Conservation (phyloP, 2,797 vertebrate species). For the Pseudochromis fuscus region DNA sequence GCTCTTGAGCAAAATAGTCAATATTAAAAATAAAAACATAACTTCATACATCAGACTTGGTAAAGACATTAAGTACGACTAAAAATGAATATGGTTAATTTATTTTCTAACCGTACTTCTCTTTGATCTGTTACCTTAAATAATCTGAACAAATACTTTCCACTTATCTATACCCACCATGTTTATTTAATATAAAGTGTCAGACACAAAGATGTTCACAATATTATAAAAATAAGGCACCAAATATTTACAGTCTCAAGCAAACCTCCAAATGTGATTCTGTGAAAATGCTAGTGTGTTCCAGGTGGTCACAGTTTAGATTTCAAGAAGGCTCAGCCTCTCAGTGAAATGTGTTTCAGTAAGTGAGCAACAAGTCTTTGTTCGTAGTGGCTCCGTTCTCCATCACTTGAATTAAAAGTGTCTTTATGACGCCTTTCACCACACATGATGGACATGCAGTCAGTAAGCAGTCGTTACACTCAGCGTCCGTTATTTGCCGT, state of each 20-base stretch:
- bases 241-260: conserved; percentile 61
- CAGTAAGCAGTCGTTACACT: background rate
- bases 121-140: conserved; percentile 58
- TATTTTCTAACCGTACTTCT: conserved; percentile 16
- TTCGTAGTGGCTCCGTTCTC: conserved; percentile 48
- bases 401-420: conserved; percentile 19
- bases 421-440: conserved; percentile 53
- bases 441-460: conserved; percentile 8
- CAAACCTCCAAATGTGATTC: conserved; percentile 27
- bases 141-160: conserved; percentile 57
- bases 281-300: conserved; percentile 38
- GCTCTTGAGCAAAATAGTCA: conserved; percentile 19
- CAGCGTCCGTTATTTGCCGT: conserved; percentile 65
- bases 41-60: conserved; percentile 43
- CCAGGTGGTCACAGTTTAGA: conserved; percentile 48
- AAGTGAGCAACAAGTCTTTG: conserved; percentile 48
- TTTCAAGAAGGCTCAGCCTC: conserved; percentile 56
- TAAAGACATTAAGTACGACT: conserved; percentile 16
- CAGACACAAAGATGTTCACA: conserved; percentile 45
- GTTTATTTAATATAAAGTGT: conserved; percentile 44
- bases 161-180: conserved; percentile 27
- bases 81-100: conserved; percentile 32
- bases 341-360: conserved; percentile 64
- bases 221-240: conserved; percentile 63
- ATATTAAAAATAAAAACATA: conserved; percentile 1